These are phyloP conservation scores for Corvus cornix DNA, from an alignment of 2,113 vertebrate genomes.

Conservation along the genomic window DNA sequence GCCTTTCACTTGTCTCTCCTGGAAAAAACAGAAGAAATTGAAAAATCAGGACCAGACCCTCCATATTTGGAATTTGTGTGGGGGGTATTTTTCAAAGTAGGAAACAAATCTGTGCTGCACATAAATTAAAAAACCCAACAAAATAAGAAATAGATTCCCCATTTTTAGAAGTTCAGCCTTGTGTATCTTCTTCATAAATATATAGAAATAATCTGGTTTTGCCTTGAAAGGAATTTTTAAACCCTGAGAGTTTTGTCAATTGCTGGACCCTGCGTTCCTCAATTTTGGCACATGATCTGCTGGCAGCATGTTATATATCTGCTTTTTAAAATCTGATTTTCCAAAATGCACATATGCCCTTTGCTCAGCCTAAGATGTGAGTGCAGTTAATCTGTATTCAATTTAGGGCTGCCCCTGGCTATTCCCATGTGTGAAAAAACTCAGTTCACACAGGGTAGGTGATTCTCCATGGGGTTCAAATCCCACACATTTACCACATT, in stretches of 20 bases:
- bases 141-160: neutral
- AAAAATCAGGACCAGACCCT: neutral
- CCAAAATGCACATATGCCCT: neutral
- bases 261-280: fast-evolving
- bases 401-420: neutral
- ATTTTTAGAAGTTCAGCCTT: neutral
- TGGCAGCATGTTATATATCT: neutral
- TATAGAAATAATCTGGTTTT: neutral
- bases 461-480: neutral
- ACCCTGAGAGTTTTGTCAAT: neutral
- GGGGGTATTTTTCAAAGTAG: too few relatives aligned
- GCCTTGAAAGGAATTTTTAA: neutral
- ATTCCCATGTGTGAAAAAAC: neutral
- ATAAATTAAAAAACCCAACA: neutral
- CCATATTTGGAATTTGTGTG: neutral
- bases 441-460: neutral
- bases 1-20: neutral
- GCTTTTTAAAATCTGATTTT: neutral
- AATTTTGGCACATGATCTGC: neutral
- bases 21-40: neutral
- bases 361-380: neutral
- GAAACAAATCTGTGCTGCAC: neutral
- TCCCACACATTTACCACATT: neutral
- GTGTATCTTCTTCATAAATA: neutral
- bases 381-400: neutral